Base-by-base conservation (phyloP, 2,888 invertebrate species). In the Chaitophorus viminalis region DNA sequence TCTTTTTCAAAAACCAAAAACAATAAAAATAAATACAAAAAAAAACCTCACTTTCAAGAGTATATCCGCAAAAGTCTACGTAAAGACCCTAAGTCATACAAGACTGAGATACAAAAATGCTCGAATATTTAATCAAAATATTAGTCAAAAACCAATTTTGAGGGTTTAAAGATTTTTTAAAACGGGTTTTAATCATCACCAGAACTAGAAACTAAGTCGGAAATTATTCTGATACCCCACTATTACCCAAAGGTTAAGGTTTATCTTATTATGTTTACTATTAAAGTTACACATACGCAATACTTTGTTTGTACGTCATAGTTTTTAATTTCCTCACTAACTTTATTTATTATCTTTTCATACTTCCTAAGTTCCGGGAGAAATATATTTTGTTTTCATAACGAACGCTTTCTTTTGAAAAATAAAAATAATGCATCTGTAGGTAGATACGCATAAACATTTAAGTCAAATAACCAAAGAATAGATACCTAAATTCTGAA, bases 1-100 rank as follows among this genome's bases (percentile, higher is more conserved):
- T 82, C 72, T 29, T 74, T 82, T 74, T 84, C n/a, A 18, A 82
- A 83, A 60, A 83, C 83, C 60, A 60, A 84, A 84, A 84, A 84
- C 83, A 84, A 84, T 84, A 84, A 31, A 76, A 76, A 65, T 60
- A 65, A 75, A 76, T 60, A 39, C 36, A 60, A 75, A 82, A 82
- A 83, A 75, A 3, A 68, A 68, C 6, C 9, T 39, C 75, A 84
- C 83, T 76, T 76, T 39, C 17, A 31, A 14, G 39, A 65, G 75
- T 31, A 65, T 84, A 76, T 75, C 75, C 39, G 75, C 29, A 74
- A 54, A 36, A 18, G 25, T 77, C 25, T 68, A 21, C n/a, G n/a
- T 21, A 76, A 60, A 85, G 31, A 25, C 60, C 29, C 54, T n/a
- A 29, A 74, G 84, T 85, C 25, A 46, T 39, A 77, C 84, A 68